Evolutionary conservation across 2,888 invertebrate genomes (phyloP), one percentile per base, ranked within the genome.

Genomic region (Bugulina stolonifera): DNA sequence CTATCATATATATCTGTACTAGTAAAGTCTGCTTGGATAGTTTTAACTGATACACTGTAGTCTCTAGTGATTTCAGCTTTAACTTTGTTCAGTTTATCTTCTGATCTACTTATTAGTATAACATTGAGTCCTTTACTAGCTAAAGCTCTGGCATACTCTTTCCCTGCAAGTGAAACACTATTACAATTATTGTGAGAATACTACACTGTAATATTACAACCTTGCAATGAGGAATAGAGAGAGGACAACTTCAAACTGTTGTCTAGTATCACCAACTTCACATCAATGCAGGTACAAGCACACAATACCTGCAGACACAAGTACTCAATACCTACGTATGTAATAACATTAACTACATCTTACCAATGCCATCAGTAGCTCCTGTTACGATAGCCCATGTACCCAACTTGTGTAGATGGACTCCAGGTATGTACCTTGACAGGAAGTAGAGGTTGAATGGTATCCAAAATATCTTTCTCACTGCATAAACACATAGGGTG

Each of bases 361-460:
- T 32, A 64, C 64, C 64, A 14, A 64, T 64, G 29, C 64, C 64
- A 64, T 64, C 64, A 2, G 64, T 64, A 14, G 64, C 64, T 64
- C 64, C 64, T 14, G 64, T 64, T 2, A 64, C n/a, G 1, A 64
- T 32, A 14, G 64, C 64, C 64, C 64, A 64, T 64, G 29, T 64
- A 64, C 64, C 64, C 34, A 64, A 14, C 64, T 64, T 25, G 25
- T n/a, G 2, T 32, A 64, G 5, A 34, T 64, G 29, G 2, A 64
- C 32, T 14, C 64, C 64, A 14, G 64, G 64, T n/a, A 64, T 14
- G 27, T 64, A 64, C 34, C 32, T 2, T 2, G 64, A 27, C 5
- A 64, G 27, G 32, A 64, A 64, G 27, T 64, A 64, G 25, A 64
- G 18, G 25, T 32, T 64, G 32, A 64, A 64, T 5, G 64, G 64